A percentile compares a stretch with the other conserved stretches of the same genome.
These are phyloP conservation scores for Nicator chloris DNA, from an alignment of 2,113 vertebrate species.

Conservation along the genomic window DNA sequence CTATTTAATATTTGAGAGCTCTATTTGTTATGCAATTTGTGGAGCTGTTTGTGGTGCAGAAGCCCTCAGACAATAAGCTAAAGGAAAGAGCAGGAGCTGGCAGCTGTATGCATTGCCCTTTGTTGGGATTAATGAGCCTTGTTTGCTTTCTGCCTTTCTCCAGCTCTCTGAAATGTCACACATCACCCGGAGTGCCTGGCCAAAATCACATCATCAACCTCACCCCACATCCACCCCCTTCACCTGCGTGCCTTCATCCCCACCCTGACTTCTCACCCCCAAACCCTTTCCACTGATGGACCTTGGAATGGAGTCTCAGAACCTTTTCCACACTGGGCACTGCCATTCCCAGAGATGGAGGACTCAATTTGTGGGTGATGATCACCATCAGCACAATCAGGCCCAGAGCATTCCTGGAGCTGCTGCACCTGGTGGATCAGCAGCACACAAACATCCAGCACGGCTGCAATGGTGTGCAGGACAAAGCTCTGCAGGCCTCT, in stretches of 20 bases:
- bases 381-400: fast-evolving
- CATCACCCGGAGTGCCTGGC: background rate
- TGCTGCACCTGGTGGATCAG: background rate
- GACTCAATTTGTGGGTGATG: background rate
- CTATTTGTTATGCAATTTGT: slow-evolving; percentile 29
- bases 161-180: slow-evolving; percentile 56
- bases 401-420: background rate
- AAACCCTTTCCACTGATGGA: too few species aligned
- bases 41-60: slow-evolving; percentile 11
- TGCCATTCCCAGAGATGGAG: fast-evolving
- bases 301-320: background rate
- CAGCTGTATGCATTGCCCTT: slow-evolving; percentile 9
- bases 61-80: background rate
- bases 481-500: background rate
- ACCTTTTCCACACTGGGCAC: fast-evolving
- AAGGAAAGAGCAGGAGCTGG: slow-evolving; percentile 6
- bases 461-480: fast-evolving
- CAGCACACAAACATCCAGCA: background rate
- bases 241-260: background rate
- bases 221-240: background rate
- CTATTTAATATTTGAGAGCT: background rate
- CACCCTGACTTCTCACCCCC: background rate
- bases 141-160: background rate
- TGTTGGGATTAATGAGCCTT: slow-evolving; percentile 41
- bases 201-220: background rate